Base-by-base conservation (phyloP, 2,797 vertebrate genomes). In the Nyctalus aviator region DNA sequence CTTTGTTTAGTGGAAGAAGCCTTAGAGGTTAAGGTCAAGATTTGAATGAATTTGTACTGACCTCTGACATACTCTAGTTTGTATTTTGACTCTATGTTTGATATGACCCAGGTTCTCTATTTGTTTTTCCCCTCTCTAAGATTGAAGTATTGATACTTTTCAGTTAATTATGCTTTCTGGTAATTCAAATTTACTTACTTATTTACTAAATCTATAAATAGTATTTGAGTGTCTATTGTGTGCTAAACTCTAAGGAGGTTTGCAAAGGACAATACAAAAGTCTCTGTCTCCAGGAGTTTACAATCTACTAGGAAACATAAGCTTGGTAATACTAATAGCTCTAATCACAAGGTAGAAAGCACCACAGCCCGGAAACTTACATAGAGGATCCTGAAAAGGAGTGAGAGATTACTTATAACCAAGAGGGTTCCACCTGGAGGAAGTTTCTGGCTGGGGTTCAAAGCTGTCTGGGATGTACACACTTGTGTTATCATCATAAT, bases 101-200 rank as follows among this genome's bases (percentile, higher is more conserved):
- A 75, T 64, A 57, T 78, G 11, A 76, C 78, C 35, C 84, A 79
- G 77, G n/a, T 41, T 81, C 30, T 92, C 25, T 62, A 41, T 44
- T 68, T 78, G 15, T 59, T n/a, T 79, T 50, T 59, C 73, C 75
- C 50, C 11, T 7, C 9, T 66, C 53, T 46, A 59, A 71, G 77
- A 77, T 84, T 68, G 41, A 13, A 90, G 2, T 83, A 25, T 46
- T 84, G 57, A 77, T 30, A 71, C 30, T 72, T 95, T 94, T 82
- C 30, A 79, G 46, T 88, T 90, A 81, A 90, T 84, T 88, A 69
- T 73, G 32, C 23, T 82, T 94, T 84, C 78, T 92, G 62, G 21
- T 83, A 23, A 91, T 82, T 88, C 78, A 69, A 94, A 77, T 81
- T 59, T 18, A 57, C 81, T 90, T 11, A 20, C 68, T 69, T 55